These are phyloP conservation scores for Uromys caudimaculatus DNA, from an alignment of 2,797 vertebrate genomes.

Conservation along the genomic window DNA sequence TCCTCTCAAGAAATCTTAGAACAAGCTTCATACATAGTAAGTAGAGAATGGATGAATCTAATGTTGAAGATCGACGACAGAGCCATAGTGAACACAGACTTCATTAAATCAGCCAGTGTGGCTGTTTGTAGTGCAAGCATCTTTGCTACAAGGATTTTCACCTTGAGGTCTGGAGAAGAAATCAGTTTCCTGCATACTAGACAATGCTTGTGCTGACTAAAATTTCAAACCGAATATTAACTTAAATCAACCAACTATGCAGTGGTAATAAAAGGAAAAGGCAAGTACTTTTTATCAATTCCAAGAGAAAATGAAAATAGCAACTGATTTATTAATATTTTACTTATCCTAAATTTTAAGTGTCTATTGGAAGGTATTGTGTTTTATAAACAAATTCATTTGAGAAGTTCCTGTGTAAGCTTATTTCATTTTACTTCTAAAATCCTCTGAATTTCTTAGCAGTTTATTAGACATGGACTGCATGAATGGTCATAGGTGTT, in stretches of 20 bases:
- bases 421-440: slow-evolving; percentile 7
- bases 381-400: background rate
- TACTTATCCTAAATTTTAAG: background rate
- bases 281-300: background rate
- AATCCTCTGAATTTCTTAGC: background rate
- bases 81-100: background rate
- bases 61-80: background rate
- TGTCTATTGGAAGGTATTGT: background rate
- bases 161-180: background rate
- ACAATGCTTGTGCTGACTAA: background rate
- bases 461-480: background rate
- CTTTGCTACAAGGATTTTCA: slow-evolving; percentile 2
- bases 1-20: slow-evolving; percentile 1
- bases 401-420: background rate
- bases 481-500: background rate
- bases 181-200: background rate
- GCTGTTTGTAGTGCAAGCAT: background rate
- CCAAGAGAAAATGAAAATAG: background rate
- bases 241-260: background rate
- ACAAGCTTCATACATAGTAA: background rate
- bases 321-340: background rate
- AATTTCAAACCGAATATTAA: slow-evolving; percentile 2
- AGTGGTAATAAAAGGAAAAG: background rate
- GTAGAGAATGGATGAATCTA: background rate
- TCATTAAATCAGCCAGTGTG: background rate